These are phyloP conservation scores for Oryzias javanicus DNA, from an alignment of 2,113 vertebrate genomes.

Conservation along the genomic window DNA sequence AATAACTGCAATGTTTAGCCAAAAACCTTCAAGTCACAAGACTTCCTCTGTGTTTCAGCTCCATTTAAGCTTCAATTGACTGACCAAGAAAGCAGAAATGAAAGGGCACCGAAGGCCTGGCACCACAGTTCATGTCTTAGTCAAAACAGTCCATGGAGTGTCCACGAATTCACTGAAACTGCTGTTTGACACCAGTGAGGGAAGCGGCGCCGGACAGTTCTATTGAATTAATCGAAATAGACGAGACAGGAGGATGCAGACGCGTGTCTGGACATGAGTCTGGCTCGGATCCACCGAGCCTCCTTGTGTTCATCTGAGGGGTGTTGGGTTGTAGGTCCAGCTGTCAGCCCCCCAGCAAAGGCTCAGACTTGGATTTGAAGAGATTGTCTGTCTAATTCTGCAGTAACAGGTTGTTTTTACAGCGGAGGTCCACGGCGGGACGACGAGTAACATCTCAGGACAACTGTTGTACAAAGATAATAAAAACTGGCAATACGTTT, in stretches of 20 bases:
- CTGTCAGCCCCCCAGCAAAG: conserved; percentile 38
- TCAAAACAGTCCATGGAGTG: conserved; percentile 46
- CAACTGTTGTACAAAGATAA: too few relatives aligned
- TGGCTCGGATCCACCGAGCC: conserved; percentile 10
- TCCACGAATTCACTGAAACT: conserved; percentile 21
- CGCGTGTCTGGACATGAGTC: conserved; percentile 22
- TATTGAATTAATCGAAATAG: conserved; percentile 11
- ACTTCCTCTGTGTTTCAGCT: conserved; percentile 38
- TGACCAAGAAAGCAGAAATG: conserved; percentile 23
- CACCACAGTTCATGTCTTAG: conserved; percentile 41
- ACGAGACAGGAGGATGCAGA: not conserved
- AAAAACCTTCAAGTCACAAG: conserved; percentile 33
- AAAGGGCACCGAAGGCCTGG: conserved; percentile 28
- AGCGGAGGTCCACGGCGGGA: not conserved
- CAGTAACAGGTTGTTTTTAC: conserved; percentile 5
- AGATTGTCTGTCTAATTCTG: conserved; percentile 16
- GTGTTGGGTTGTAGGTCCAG: conserved; percentile 31
- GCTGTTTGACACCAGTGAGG: conserved; percentile 18
- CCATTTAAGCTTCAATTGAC: conserved; percentile 26
- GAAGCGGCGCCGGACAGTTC: not conserved
- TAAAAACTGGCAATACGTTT: too few relatives aligned
- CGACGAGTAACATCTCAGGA: too few relatives aligned
- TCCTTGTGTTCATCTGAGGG: conserved; percentile 20
- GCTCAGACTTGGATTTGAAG: conserved; percentile 26
- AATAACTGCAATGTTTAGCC: conserved; percentile 35